phyloP scores from a whole-genome alignment of 2,888 invertebrate genomes.

The Drosophila birchii region DNA sequence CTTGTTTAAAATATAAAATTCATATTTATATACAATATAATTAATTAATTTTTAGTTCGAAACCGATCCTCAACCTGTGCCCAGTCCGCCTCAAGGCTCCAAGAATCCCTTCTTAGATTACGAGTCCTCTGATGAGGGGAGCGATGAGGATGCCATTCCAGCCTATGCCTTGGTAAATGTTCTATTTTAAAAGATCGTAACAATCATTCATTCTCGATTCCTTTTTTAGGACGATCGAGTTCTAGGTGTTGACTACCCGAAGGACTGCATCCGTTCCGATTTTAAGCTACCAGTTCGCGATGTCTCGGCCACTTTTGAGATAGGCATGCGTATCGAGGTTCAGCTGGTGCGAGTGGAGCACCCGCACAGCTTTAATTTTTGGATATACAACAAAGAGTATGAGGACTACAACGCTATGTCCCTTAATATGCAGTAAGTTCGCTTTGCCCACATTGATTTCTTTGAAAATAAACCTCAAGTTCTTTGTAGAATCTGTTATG shows the following conservation, averaged over 20 bases:
- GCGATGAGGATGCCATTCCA: constrained; percentile 76
- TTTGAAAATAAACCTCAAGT: background rate
- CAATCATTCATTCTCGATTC: background rate
- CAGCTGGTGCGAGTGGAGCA: constrained; percentile 66
- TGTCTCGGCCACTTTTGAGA: constrained; percentile 22
- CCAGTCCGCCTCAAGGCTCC: too few species aligned
- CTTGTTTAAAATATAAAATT: background rate
- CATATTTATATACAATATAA: too few species aligned
- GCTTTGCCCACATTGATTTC: background rate
- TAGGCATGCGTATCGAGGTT: constrained; percentile 33
- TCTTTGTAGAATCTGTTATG: constrained; percentile 7
- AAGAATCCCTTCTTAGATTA: constrained; percentile 4
- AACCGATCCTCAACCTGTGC: background rate
- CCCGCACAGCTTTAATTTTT: constrained; percentile 80
- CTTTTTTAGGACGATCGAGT: constrained; percentile 68
- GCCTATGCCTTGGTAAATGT: constrained; percentile 74
- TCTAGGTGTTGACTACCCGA: constrained; percentile 74
- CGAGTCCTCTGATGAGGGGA: constrained; percentile 58
- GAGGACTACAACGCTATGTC: constrained; percentile 66
- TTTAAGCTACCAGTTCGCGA: constrained; percentile 53
- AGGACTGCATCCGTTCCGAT: constrained; percentile 65
- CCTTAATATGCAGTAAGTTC: constrained; percentile 77
- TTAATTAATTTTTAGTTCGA: constrained; percentile 53
- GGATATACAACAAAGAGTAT: constrained; percentile 64
- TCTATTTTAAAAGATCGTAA: background rate